Evolutionary conservation across 2,888 invertebrate genomes (phyloP), one percentile per base, ranked within the genome.

Genomic region (Creontiades dilutus): DNA sequence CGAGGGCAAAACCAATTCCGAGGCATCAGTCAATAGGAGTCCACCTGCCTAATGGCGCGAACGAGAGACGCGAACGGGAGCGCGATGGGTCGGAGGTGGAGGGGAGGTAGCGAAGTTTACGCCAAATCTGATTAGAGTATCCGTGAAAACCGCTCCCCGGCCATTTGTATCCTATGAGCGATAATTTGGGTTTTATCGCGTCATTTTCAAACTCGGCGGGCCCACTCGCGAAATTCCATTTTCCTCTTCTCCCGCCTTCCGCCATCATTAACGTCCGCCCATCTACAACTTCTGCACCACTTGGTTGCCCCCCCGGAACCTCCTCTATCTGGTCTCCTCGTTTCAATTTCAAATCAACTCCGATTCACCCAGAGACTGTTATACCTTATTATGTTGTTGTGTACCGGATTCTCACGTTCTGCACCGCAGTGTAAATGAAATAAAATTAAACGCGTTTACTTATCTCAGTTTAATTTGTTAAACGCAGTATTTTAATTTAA

Each of bases 151-250:
- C 81, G 81, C 81, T 81, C 81, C 55, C 57, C 37, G 57, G 47
- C 14, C 81, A 81, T 81, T 46, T 47, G 81, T 47, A 47, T 47
- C 81, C 46, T 46, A 19, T 46, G 19, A 48, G 47, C 37, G 81
- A 81, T 81, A 81, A 81, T 81, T 81, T 81, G 47, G 46, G 81
- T 81, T 81, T 81, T 81, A 81, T 81, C 81, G 81, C 47, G 81
- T 81, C 16, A 81, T 81, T 81, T 81, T 48, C 47, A 81, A 81
- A 81, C 47, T 81, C 57, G 57, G 57, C 57, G n/a, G 57, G 57
- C 57, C 57, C 57, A n/a, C 57, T 57, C 57, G 57, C 57, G 57
- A 57, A 57, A 57, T 57, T 57, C 57, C 19, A 57, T 57, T 57
- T 57, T 57, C 57, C n/a, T 7, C 16, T n/a, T n/a, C n/a, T n/a